Conservation (phyloP, 2,888 invertebrate species). For the Creontiades dilutus region DNA sequence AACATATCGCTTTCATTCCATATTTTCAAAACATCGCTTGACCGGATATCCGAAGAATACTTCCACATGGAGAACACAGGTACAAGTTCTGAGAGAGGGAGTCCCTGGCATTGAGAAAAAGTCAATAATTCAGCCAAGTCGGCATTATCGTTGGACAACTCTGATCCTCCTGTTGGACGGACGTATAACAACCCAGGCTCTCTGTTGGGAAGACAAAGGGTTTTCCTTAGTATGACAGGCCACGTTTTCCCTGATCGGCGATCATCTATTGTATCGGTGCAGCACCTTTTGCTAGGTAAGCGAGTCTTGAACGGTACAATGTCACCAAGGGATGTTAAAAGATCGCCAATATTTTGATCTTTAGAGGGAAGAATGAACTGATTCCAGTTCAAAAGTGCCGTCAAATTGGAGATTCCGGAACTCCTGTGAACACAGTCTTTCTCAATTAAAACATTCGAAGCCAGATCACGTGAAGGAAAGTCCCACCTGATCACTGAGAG, state of each 20-base stretch:
- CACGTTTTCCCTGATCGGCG: constrained; percentile 34
- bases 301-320: background rate
- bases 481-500: constrained; percentile 61
- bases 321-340: background rate
- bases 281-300: constrained; percentile 39
- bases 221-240: constrained; percentile 60
- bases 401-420: constrained; percentile 8
- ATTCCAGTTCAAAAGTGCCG: constrained; percentile 48
- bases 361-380: constrained; percentile 35
- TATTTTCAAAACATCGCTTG: background rate
- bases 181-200: background rate
- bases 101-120: constrained; percentile 46
- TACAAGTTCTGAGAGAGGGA: constrained; percentile 42
- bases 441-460: background rate
- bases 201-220: constrained; percentile 51
- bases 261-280: constrained; percentile 62
- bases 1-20: constrained; percentile 31
- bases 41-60: constrained; percentile 2
- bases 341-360: background rate
- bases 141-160: background rate
- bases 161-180: background rate
- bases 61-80: constrained; percentile 66
- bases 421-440: constrained; percentile 54
- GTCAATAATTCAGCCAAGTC: constrained; percentile 42
- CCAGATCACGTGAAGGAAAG: background rate